A percentile compares a stretch with the other conserved stretches of the same genome.
Conservation (phyloP, 2,113 vertebrate genomes). For the Mastomys coucha region DNA sequence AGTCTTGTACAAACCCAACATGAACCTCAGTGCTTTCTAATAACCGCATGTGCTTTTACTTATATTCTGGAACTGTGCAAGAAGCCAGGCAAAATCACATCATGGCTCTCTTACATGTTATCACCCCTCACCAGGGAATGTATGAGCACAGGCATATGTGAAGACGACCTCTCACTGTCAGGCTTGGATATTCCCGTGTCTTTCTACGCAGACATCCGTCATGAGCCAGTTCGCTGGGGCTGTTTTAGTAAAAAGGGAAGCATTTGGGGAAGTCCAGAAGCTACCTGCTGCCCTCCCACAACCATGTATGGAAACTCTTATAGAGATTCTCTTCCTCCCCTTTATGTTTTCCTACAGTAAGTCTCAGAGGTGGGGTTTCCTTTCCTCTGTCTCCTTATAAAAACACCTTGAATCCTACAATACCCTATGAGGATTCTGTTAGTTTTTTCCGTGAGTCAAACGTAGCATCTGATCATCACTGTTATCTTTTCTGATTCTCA, state of each 20-base stretch:
- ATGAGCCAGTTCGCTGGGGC: not conserved
- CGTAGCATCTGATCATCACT: conserved; percentile 31
- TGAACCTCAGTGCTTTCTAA: not conserved
- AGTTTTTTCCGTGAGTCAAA: conserved; percentile 60
- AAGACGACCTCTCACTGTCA: not conserved
- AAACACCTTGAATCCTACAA: conserved; percentile 27
- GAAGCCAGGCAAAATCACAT: conserved; percentile 27
- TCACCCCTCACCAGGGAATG: not conserved
- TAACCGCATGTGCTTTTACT: conserved; percentile 44
- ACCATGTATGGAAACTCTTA: not conserved
- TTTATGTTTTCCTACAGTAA: not conserved
- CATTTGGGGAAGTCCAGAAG: conserved; percentile 44
- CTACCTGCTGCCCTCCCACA: not conserved
- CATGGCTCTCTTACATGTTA: conserved; percentile 25
- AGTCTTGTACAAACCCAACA: conserved; percentile 64
- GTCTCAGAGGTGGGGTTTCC: conserved; percentile 43
- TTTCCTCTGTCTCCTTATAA: conserved; percentile 7
- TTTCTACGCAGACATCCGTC: not conserved
- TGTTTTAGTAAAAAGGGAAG: conserved; percentile 36
- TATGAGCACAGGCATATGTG: conserved; percentile 17
- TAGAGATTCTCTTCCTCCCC: not conserved
- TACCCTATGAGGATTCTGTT: conserved; percentile 17
- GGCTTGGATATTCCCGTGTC: conserved; percentile 24
- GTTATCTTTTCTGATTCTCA: conserved; percentile 35
- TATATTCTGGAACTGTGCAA: conserved; percentile 47